These are phyloP conservation scores for Latrodectus elegans DNA, from an alignment of 2,888 invertebrate genomes.

Conservation along the genomic window DNA sequence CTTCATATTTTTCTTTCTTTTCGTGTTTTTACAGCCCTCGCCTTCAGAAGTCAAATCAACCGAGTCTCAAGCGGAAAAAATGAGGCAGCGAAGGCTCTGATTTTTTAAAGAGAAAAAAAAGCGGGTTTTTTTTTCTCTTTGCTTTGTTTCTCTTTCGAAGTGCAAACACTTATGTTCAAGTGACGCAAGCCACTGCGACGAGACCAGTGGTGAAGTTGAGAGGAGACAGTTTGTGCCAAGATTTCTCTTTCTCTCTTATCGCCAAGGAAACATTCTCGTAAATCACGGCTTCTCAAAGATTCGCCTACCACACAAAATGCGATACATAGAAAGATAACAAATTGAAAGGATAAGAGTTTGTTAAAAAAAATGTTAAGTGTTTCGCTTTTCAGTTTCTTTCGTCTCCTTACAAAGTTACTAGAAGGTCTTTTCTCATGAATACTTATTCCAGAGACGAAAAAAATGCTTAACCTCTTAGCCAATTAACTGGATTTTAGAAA, in stretches of 20 bases:
- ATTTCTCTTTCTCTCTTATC: background rate
- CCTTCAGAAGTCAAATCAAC: background rate
- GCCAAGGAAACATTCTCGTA: background rate
- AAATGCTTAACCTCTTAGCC: too few relatives aligned
- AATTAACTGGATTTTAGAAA: too few relatives aligned
- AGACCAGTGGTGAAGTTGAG: background rate
- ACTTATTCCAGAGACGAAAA: too few relatives aligned
- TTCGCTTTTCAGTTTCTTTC: background rate
- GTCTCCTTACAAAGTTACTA: too few relatives aligned
- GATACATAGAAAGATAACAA: constrained; percentile 7
- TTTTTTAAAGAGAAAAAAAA: background rate
- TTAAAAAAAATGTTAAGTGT: background rate
- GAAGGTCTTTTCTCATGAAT: too few relatives aligned
- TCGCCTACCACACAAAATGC: constrained; percentile 3
- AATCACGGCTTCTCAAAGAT: background rate
- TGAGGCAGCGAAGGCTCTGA: too few relatives aligned
- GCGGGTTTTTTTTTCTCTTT: background rate
- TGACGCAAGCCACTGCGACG: background rate
- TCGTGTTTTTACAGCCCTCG: background rate
- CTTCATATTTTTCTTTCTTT: constrained; percentile 1
- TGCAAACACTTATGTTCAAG: background rate
- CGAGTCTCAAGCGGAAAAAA: background rate
- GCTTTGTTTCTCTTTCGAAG: background rate
- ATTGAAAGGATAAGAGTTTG: background rate
- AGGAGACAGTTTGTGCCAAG: background rate